A percentile compares a stretch with the other conserved stretches of the same genome.
These are phyloP conservation scores for Acleris literana DNA, from an alignment of 2,888 invertebrate genomes.

Conservation along the genomic window DNA sequence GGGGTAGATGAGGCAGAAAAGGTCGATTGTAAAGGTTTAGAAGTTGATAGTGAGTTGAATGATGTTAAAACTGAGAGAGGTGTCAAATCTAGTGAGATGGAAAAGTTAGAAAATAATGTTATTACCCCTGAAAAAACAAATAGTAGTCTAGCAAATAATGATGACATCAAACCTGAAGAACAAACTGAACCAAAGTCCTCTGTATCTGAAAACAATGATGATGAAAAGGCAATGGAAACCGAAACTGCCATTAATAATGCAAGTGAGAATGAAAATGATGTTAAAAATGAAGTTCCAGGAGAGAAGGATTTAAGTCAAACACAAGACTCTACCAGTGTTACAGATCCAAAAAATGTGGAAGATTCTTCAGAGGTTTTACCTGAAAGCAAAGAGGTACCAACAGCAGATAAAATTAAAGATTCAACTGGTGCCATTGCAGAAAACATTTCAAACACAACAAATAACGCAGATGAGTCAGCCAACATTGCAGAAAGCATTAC, in stretches of 20 bases:
- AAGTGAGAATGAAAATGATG: conserved; percentile 23
- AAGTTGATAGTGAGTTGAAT: conserved; percentile 31
- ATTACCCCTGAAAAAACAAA: conserved; percentile 31
- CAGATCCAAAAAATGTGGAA: background rate
- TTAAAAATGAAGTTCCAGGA: conserved; percentile 11
- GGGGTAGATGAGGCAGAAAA: conserved; percentile 40
- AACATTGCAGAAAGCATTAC: too few species aligned
- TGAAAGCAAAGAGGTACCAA: conserved; percentile 20
- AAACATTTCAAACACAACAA: too few species aligned
- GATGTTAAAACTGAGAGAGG: conserved; percentile 23
- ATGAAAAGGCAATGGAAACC: conserved; percentile 10
- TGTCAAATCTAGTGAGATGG: conserved; percentile 4
- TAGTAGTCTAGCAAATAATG: conserved; percentile 35
- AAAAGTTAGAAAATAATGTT: conserved; percentile 22
- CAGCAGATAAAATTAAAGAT: conserved; percentile 13
- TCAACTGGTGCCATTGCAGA: background rate
- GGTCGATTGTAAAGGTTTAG: conserved; percentile 39
- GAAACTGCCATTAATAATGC: conserved; percentile 22
- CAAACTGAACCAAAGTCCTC: conserved; percentile 5
- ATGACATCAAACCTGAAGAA: conserved; percentile 36
- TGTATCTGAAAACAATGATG: conserved; percentile 36
- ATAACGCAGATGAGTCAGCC: too few species aligned
- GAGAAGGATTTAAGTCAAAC: conserved; percentile 20
- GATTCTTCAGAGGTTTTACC: conserved; percentile 13
- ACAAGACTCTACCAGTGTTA: background rate